These are phyloP conservation scores for Orthosia incerta DNA, from an alignment of 2,888 invertebrate species.

Conservation along the genomic window DNA sequence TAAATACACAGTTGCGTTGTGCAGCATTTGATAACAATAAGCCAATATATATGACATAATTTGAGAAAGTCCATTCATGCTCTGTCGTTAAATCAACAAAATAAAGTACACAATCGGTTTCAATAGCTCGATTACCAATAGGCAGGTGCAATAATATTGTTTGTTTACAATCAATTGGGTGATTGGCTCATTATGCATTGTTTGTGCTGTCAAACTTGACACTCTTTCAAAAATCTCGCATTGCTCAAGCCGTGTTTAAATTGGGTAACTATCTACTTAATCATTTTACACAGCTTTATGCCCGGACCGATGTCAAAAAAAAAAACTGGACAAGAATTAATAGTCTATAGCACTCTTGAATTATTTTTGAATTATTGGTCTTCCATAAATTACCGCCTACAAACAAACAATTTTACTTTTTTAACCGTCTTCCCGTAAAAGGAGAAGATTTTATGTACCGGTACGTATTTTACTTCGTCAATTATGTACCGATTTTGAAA, in stretches of 20 bases:
- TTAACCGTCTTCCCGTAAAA: no score
- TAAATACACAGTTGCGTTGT: neutral
- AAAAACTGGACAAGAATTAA: no score
- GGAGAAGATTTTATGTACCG: no score
- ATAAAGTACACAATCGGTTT: constrained; percentile 6
- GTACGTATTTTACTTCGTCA: no score
- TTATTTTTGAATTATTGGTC: no score
- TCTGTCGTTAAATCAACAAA: constrained; percentile 16
- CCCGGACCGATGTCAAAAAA: no score
- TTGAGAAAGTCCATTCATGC: neutral
- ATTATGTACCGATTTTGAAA: no score
- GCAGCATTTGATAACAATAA: neutral
- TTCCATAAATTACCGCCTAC: no score
- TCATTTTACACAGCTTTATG: no score
- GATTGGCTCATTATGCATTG: constrained; percentile 38
- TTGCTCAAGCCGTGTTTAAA: constrained; percentile 5
- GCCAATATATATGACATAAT: constrained; percentile 1
- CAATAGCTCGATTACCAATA: constrained; percentile 38
- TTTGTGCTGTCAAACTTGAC: neutral
- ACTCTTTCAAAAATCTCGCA: neutral
- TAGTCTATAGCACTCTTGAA: no score
- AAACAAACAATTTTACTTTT: no score
- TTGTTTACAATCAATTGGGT: constrained; percentile 29
- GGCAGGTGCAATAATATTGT: constrained; percentile 28
- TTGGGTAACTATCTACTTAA: no score